Percentiles rank a stretch among this genome's conserved stretches.
phyloP scores from a whole-genome alignment of 1,140 invertebrate genomes.

The Samia ricini region DNA sequence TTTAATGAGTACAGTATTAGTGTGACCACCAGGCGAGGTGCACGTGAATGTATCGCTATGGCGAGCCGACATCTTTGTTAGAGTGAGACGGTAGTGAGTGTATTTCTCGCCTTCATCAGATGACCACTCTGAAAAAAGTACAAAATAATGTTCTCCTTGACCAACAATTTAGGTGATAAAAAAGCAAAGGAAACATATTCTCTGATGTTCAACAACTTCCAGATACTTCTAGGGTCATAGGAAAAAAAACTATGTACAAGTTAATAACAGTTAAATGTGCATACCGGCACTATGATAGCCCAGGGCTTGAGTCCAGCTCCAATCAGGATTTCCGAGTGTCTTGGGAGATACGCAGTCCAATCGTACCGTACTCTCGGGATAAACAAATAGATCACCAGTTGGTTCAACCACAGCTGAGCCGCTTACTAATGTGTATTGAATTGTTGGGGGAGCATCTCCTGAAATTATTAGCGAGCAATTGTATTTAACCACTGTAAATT shows the following conservation, averaged over 20 bases:
- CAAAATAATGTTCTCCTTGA: background rate
- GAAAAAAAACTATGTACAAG: too few relatives aligned
- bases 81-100: slow-evolving; percentile 89
- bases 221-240: too few relatives aligned
- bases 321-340: slow-evolving; percentile 87
- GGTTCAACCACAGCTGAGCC: slow-evolving; percentile 89
- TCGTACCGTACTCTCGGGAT: slow-evolving; percentile 89
- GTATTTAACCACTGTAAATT: too few relatives aligned
- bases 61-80: slow-evolving; percentile 88
- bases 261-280: background rate
- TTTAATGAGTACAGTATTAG: slow-evolving; percentile 87
- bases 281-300: slow-evolving; percentile 87
- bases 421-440: slow-evolving; percentile 87
- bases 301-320: slow-evolving; percentile 91
- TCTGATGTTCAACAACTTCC: too few relatives aligned
- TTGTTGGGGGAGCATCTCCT: slow-evolving; percentile 91
- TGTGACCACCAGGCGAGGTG: slow-evolving; percentile 86
- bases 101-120: slow-evolving; percentile 86
- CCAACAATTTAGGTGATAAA: background rate
- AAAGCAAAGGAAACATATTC: too few relatives aligned
- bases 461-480: slow-evolving; percentile 12
- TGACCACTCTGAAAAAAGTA: slow-evolving; percentile 85
- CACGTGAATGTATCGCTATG: slow-evolving; percentile 92
- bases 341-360: slow-evolving; percentile 90
- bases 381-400: slow-evolving; percentile 87